Percentiles rank a stretch among this genome's conserved stretches.
phyloP scores from a whole-genome alignment of 2,888 invertebrate species.

The Nomada hirtipes region DNA sequence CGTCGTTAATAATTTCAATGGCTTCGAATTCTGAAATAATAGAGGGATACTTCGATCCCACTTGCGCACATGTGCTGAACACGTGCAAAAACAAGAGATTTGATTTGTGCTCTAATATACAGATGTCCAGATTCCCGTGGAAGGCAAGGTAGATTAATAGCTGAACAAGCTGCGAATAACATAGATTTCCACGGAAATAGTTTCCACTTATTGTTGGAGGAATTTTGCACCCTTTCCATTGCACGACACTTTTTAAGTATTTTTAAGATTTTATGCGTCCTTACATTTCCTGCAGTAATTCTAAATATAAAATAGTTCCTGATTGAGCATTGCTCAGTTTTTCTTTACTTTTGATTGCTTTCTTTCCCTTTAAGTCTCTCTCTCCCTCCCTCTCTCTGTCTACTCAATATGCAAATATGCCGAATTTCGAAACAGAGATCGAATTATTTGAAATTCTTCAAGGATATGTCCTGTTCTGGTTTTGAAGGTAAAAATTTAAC shows the following conservation, averaged over 20 bases:
- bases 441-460: constrained; percentile 35
- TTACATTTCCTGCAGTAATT: too few species aligned
- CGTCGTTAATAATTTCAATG: constrained; percentile 31
- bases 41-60: constrained; percentile 18
- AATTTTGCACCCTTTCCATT: not conserved
- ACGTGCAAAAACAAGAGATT: constrained; percentile 57
- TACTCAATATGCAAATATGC: not conserved
- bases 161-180: not conserved
- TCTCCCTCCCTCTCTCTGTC: too few species aligned
- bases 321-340: too few species aligned
- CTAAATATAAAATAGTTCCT: too few species aligned
- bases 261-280: too few species aligned
- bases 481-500: not conserved
- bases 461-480: constrained; percentile 1
- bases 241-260: too few species aligned
- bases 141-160: constrained; percentile 38
- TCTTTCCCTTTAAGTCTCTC: not conserved
- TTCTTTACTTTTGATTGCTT: not conserved
- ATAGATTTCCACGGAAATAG: not conserved
- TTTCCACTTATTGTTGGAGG: not conserved
- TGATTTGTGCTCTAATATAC: constrained; percentile 31
- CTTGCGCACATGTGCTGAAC: constrained; percentile 39
- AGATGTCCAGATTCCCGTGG: constrained; percentile 27
- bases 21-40: constrained; percentile 7
- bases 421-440: constrained; percentile 1